A percentile compares a stretch with the other conserved stretches of the same genome.
Evolutionary conservation across 2,888 invertebrate genomes (phyloP).

Genomic region (Steinernema scapterisci): DNA sequence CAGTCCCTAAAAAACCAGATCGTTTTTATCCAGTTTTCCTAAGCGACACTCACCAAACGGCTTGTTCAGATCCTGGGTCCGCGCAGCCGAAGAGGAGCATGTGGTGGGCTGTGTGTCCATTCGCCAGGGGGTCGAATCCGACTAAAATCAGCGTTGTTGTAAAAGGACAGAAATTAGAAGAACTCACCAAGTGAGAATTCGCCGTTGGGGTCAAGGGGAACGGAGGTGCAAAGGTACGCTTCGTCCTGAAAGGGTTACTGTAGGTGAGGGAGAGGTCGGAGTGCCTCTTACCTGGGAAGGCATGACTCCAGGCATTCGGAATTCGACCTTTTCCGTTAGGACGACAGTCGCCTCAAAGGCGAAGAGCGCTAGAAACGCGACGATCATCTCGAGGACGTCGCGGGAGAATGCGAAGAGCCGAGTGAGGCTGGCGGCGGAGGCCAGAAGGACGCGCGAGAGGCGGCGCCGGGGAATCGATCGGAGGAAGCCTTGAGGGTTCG

Average conservation of each 20-base stretch:
- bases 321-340: conserved; percentile 34
- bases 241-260: conserved; percentile 78
- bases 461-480: conserved; percentile 13
- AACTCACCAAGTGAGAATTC: conserved; percentile 8
- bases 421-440: not conserved
- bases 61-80: conserved; percentile 77
- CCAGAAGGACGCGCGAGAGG: not conserved
- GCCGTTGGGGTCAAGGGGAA: conserved; percentile 32
- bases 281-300: conserved; percentile 41
- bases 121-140: conserved; percentile 88
- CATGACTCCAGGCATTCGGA: conserved; percentile 55
- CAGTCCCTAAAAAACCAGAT: conserved; percentile 85
- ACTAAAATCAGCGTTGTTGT: conserved; percentile 72
- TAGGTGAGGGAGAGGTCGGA: not conserved
- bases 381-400: conserved; percentile 21
- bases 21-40: no score
- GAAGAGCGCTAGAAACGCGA: conserved; percentile 24
- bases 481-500: conserved; percentile 17
- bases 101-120: conserved; percentile 88
- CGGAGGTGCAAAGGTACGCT: conserved; percentile 67
- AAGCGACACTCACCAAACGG: conserved; percentile 75
- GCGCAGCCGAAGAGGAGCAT: conserved; percentile 89
- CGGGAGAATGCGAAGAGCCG: conserved; percentile 13
- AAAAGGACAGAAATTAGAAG: not conserved
- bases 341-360: conserved; percentile 3